Evolutionary conservation across 2,888 invertebrate species (phyloP), one percentile per base, ranked within the genome.

Genomic region (Acrocyrtus sp.): DNA sequence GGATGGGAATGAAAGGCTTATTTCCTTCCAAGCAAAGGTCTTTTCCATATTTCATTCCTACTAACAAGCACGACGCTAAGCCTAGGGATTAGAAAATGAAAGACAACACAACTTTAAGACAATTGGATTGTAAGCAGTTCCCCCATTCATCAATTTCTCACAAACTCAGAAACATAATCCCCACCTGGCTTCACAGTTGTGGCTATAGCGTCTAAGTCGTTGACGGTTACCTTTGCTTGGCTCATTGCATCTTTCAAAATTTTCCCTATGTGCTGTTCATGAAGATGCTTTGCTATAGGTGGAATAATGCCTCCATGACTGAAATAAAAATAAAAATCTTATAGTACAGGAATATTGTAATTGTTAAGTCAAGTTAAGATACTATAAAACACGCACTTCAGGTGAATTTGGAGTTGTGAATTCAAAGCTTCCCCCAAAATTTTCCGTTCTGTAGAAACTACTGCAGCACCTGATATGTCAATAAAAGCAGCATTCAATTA

Each of bases 241-340:
- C 83, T 81, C n/a, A 95, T 82, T 45, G 94, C 90, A 69, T 88
- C 85, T 60, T 88, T 85, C 1, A 94, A 93, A 54, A 92, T 91
- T 34, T 84, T 82, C 61, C 90, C 90, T 81, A 98, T 96, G 82
- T 94, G 89, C 66, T 89, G 84, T 65, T 90, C 85, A 83, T 98
- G 98, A 63, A 96, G 85, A 73, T 92, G 89, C 82, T 90, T 88
- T 0, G 98, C 98, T 66, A 95, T 84, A 0, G 92, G 88, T 15
- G 98, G 98, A 82, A 96, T 92, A 56, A 98, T 94, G 24, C 98
- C 98, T 61, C 96, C 96, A 84, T 90, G 87, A 76, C 91, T 92
- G 78, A 41, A 85, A 84, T 48, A 65, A 29, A 60, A n/a, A n/a
- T n/a, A n/a, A n/a, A n/a, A n/a, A 39, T 12, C 39, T 10, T 10